These are phyloP conservation scores for Odontamblyopus lacepedii DNA, from an alignment of 2,797 vertebrate genomes.

Conservation along the genomic window DNA sequence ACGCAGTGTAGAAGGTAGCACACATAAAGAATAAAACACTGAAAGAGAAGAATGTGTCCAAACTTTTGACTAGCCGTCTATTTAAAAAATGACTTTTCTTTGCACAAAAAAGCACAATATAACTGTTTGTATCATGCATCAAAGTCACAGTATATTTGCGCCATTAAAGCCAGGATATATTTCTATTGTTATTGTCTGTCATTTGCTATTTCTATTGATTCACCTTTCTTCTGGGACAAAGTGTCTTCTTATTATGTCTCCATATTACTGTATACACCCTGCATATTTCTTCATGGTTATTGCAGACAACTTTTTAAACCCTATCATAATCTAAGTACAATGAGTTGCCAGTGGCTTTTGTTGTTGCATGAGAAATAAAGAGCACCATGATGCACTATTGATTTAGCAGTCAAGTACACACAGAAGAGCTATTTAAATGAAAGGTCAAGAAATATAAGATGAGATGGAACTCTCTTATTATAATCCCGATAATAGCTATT, in stretches of 20 bases:
- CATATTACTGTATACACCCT: background rate
- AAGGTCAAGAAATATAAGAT: slow-evolving; percentile 64
- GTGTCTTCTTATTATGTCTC: slow-evolving; percentile 16
- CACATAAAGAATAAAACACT: too few relatives aligned
- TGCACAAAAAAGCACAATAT: too few relatives aligned
- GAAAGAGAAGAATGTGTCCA: too few relatives aligned
- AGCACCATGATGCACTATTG: slow-evolving; percentile 59
- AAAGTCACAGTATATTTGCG: background rate
- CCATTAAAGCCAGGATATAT: background rate
- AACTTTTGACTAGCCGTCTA: too few relatives aligned
- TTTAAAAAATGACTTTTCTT: too few relatives aligned
- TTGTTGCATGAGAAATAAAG: slow-evolving; percentile 45
- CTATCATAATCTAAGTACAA: slow-evolving; percentile 28
- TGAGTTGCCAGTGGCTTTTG: slow-evolving; percentile 42
- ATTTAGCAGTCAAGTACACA: slow-evolving; percentile 62
- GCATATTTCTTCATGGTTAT: slow-evolving; percentile 30
- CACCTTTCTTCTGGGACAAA: slow-evolving; percentile 25
- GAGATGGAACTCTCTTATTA: slow-evolving; percentile 60
- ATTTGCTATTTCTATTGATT: slow-evolving; percentile 41
- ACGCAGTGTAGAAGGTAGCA: too few relatives aligned
- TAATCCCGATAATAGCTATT: slow-evolving; percentile 57
- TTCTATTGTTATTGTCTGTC: slow-evolving; percentile 25
- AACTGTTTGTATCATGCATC: too few relatives aligned
- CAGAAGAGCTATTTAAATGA: slow-evolving; percentile 59
- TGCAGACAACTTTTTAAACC: slow-evolving; percentile 34